Evolutionary conservation across 2,113 vertebrate genomes (phyloP), one percentile per base, ranked within the genome.

Genomic region (Tangachromis dhanisi): DNA sequence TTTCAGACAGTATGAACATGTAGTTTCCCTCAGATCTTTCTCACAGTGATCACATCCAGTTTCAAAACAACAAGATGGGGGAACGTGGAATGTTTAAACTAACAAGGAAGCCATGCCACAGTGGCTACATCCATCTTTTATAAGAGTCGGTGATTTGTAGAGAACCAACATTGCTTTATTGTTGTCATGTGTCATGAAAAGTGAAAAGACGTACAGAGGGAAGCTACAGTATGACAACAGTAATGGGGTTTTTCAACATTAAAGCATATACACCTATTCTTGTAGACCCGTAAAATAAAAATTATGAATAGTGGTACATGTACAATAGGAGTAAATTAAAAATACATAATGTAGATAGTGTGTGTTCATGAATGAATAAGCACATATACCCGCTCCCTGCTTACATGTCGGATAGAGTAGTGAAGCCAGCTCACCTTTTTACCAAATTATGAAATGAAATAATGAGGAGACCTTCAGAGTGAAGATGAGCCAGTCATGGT

Each of bases 371-470:
- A 9, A 26, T 57, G 42, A 45, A 29, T 7, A 16, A 38, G 16
- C 45, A 31, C n/a, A 9, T 76, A 2, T 55, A 21, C 4, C 29
- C 5, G 1, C 19, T 71, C 31, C 71, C n/a, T 78, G 71, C 7
- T 80, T 78, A 19, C 40, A 21, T 85, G 87, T 88, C 14, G 47
- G 54, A 85, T 83, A 47, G 38, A 71, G 63, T 54, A 85, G 54
- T 88, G 83, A 92, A 92, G 84, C 88, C 85, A 94, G 79, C 83
- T 29, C 24, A 33, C 13, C 63, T 83, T 85, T 24, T 24, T 42
- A 26, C 66, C 38, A 45, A 16, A 26, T 73, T 40, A n/a, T 71
- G 26, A 66, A 94, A 92, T 91, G 4, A 82, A 83, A 91, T 94
- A 83, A 89, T 79, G 47, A 61, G 21, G 26, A 80, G 87, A 82